Evolutionary conservation across 2,113 vertebrate genomes (phyloP).

Genomic region (Trematocara variabile): DNA sequence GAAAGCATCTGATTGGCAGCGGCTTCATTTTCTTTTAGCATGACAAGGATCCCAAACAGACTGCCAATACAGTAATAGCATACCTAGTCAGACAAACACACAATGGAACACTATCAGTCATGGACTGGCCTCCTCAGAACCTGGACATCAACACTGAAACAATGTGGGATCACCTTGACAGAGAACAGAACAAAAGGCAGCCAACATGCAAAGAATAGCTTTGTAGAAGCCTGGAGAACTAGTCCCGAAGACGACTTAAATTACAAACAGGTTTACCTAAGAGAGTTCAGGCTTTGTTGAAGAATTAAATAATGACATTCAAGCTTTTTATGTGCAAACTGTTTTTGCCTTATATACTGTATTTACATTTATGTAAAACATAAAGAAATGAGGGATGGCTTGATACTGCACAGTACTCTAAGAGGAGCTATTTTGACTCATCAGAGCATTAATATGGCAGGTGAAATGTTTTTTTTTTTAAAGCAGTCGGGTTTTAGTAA

Average conservation of each 20-base stretch:
- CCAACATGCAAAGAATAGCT: background rate
- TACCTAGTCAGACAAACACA: background rate
- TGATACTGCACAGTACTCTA: background rate
- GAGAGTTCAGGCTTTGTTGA: background rate
- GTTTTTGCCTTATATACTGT: background rate
- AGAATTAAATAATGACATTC: background rate
- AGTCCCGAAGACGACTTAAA: accelerated
- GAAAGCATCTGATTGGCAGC: background rate
- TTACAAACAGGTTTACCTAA: background rate
- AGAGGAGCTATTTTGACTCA: background rate
- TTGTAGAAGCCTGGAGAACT: background rate
- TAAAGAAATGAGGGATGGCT: background rate
- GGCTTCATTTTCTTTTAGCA: accelerated
- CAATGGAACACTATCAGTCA: background rate
- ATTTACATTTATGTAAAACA: background rate
- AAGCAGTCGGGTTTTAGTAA: background rate
- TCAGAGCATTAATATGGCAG: background rate
- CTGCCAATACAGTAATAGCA: background rate
- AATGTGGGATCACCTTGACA: background rate
- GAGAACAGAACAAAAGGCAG: background rate
- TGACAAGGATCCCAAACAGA: background rate
- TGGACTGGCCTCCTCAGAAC: background rate
- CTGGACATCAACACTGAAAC: background rate
- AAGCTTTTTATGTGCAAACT: background rate
- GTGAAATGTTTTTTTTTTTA: background rate